Percentiles rank a stretch among this genome's conserved stretches.
Evolutionary conservation across 1,140 invertebrate species (phyloP).

Genomic region (Drosophila leontia): DNA sequence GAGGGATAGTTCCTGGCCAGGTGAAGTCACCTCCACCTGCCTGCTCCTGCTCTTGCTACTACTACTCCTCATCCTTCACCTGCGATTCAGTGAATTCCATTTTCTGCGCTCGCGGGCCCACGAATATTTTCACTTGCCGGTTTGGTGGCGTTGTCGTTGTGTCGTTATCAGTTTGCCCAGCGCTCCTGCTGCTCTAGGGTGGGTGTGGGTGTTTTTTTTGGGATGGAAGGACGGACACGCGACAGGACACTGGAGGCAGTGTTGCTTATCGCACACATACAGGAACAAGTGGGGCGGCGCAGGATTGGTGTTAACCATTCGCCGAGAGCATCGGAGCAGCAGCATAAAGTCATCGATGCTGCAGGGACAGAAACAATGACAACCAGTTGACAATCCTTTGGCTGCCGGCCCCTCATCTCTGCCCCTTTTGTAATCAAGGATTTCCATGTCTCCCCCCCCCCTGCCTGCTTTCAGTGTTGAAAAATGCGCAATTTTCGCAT

Average conservation of each 20-base stretch:
- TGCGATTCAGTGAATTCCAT: conserved; percentile 60
- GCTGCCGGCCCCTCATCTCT: neutral
- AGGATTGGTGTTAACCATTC: conserved; percentile 45
- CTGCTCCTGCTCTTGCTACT: too few species aligned
- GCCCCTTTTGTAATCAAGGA: conserved; percentile 57
- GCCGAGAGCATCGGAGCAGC: conserved; percentile 40
- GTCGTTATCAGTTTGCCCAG: conserved; percentile 48
- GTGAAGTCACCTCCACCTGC: conserved; percentile 24
- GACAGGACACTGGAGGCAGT: conserved; percentile 54
- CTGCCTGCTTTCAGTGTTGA: conserved; percentile 68
- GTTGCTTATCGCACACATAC: conserved; percentile 64
- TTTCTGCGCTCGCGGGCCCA: conserved; percentile 71
- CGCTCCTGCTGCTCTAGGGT: conserved; percentile 2
- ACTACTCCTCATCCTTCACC: conserved; percentile 8
- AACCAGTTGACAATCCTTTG: conserved; percentile 68
- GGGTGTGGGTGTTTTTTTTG: neutral
- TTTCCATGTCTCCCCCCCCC: conserved; percentile 1
- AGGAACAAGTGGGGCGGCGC: conserved; percentile 33
- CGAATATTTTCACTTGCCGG: conserved; percentile 75
- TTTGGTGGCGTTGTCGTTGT: conserved; percentile 59
- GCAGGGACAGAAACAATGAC: conserved; percentile 72
- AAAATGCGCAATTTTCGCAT: conserved; percentile 71
- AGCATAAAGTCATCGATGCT: conserved; percentile 59
- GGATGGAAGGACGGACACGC: conserved; percentile 46
- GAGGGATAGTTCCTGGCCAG: conserved; percentile 49